Evolutionary conservation across 2,888 invertebrate species (phyloP).

Genomic region (Meghimatium bilineatum): DNA sequence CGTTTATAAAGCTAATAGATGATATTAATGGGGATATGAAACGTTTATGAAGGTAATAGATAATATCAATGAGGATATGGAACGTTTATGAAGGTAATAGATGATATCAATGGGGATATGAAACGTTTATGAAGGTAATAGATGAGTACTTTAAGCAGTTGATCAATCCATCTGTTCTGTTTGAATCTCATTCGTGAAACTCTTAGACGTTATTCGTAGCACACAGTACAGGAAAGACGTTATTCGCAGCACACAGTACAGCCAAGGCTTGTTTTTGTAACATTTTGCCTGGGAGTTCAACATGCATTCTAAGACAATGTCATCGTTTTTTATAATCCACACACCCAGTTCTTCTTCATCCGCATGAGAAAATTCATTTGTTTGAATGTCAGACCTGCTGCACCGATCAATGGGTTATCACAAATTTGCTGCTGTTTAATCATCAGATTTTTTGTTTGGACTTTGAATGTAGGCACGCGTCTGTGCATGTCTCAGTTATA

Average conservation of each 20-base stretch:
- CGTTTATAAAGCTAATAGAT: too few species aligned
- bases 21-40: too few species aligned
- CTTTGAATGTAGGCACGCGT: neutral
- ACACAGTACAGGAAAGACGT: neutral
- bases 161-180: neutral
- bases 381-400: neutral
- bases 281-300: neutral
- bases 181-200: neutral
- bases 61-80: too few species aligned
- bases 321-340: neutral
- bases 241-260: neutral
- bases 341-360: neutral
- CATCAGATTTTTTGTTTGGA: neutral
- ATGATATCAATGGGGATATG: too few species aligned
- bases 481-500: constrained; percentile 9
- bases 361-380: neutral
- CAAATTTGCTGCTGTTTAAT: constrained; percentile 1
- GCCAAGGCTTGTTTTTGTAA: constrained; percentile 5
- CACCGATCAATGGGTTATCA: neutral
- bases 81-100: too few species aligned
- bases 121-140: neutral
- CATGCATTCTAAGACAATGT: constrained; percentile 1
- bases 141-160: neutral
- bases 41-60: too few species aligned
- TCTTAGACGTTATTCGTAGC: constrained; percentile 12